Percentiles rank a stretch among this genome's conserved stretches.
These are phyloP conservation scores for Paracanthobrama guichenoti DNA, from an alignment of 2,113 vertebrate species.

Conservation along the genomic window DNA sequence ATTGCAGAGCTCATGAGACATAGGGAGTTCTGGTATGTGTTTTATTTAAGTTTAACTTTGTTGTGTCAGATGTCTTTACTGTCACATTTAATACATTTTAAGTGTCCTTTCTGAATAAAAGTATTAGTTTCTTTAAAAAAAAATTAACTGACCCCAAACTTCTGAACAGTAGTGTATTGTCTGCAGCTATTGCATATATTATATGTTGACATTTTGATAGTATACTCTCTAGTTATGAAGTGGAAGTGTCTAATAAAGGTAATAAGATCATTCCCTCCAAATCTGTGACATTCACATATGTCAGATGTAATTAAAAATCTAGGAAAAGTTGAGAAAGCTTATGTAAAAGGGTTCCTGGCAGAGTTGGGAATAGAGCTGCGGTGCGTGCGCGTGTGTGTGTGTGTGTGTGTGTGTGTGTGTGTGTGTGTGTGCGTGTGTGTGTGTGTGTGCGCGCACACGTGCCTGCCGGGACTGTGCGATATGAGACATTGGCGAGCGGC, in stretches of 20 bases:
- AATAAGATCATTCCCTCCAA: slow-evolving; percentile 4
- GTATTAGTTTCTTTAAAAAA: neutral
- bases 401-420: neutral
- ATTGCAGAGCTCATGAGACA: neutral
- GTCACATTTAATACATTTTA: neutral
- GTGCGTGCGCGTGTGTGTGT: neutral
- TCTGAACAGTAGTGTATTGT: neutral
- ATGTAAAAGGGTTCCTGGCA: neutral
- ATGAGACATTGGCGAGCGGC: neutral
- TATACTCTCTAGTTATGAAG: neutral
- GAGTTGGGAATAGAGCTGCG: neutral
- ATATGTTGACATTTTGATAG: slow-evolving; percentile 11
- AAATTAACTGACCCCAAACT: neutral
- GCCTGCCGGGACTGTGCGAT: neutral
- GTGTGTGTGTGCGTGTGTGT: neutral
- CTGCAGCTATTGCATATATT: neutral
- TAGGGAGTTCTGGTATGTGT: neutral
- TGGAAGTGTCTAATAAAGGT: neutral
- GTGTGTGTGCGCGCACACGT: neutral
- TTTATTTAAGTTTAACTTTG: neutral
- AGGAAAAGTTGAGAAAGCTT: neutral
- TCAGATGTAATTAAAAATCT: slow-evolving; percentile 19
- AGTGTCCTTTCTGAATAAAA: neutral
- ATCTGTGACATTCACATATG: slow-evolving; percentile 19
- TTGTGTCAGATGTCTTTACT: neutral